Percentiles rank a stretch among this genome's conserved stretches.
Conservation (phyloP, 2,797 vertebrate species). For the Bovichtus diacanthus region DNA sequence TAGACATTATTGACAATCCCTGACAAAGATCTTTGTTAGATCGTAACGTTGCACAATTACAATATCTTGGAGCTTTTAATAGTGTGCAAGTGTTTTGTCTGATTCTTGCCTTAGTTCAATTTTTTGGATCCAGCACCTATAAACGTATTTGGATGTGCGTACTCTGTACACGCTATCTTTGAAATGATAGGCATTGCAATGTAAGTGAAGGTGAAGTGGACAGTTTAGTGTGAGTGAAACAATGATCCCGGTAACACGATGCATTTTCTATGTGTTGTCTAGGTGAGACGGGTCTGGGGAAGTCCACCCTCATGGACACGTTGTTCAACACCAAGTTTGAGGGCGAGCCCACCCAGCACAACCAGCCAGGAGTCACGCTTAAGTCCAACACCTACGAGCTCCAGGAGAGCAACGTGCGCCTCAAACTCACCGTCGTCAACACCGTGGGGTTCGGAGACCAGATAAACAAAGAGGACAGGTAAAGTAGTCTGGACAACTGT, state of each 20-base stretch:
- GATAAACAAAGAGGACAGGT: conserved; percentile 99
- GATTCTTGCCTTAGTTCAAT: too few species aligned
- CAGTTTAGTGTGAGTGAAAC: background rate
- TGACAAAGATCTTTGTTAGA: too few species aligned
- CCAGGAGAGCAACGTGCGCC: conserved; percentile 95
- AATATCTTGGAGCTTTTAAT: too few species aligned
- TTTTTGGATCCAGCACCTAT: too few species aligned
- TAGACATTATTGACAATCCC: too few species aligned
- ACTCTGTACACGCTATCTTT: too few species aligned
- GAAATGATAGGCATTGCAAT: background rate
- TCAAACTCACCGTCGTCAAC: conserved; percentile 96
- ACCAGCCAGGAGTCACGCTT: conserved; percentile 95
- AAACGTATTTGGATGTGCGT: too few species aligned
- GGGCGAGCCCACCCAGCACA: conserved; percentile 94
- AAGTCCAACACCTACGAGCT: conserved; percentile 96
- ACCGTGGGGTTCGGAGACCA: conserved; percentile 97
- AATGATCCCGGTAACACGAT: background rate
- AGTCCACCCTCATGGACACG: conserved; percentile 98
- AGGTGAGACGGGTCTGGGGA: conserved; percentile 98
- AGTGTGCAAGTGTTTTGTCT: too few species aligned
- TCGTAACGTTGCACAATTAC: too few species aligned
- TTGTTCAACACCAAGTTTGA: conserved; percentile 99
- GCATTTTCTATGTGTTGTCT: conserved; percentile 17
- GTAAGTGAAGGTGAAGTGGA: background rate
- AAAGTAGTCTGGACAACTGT: conserved; percentile 13